Base-by-base conservation (phyloP, 2,113 vertebrate species). In the Glaucidium brasilianum region DNA sequence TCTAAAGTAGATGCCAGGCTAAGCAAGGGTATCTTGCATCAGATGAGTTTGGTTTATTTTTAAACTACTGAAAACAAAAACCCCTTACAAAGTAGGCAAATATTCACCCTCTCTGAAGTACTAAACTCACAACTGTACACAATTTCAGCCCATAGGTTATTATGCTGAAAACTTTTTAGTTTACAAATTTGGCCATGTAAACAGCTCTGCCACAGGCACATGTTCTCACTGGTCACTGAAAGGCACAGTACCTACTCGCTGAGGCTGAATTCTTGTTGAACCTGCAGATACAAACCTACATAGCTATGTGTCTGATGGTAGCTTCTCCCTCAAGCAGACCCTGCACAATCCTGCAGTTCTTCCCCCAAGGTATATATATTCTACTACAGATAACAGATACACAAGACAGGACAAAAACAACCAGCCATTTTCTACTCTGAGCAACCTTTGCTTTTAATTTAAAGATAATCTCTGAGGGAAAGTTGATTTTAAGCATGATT, bases 121-220 rank as follows among this genome's bases (percentile, higher is more conserved):
- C n/a, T 27, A 59, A 62, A 32, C 1, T 41, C 50, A 69, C 13
- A 87, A 37, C 5, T 0, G 0, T 4, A 15, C 0, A 0, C 26
- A 34, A 32, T 39, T 82, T 68, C 39, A 85, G 49, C 18, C 14
- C 39, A 52, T 11, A n/a, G 3, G 16, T 59, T 20, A 35, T 45
- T 34, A 77, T 2, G 1, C 2, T 47, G n/a, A 55, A 55, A 84
- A 34, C 8, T 10, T 56, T 27, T 62, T 32, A 77, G 66, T 58
- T 60, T 63, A 49, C 5, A 7, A 20, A 22, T 58, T 29, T n/a
- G 7, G 56, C 26, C 22, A 43, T 0, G 0, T 30, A 14, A 74
- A 27, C 21, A 43, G 12, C 34, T 66, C 32, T 81, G 17, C 35
- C 55, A 71, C 23, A 29, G 66, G n/a, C n/a, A 3, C 0, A 1